A percentile compares a stretch with the other conserved stretches of the same genome.
Conservation (phyloP, 2,888 invertebrate genomes). For the Pyrrhia umbra region DNA sequence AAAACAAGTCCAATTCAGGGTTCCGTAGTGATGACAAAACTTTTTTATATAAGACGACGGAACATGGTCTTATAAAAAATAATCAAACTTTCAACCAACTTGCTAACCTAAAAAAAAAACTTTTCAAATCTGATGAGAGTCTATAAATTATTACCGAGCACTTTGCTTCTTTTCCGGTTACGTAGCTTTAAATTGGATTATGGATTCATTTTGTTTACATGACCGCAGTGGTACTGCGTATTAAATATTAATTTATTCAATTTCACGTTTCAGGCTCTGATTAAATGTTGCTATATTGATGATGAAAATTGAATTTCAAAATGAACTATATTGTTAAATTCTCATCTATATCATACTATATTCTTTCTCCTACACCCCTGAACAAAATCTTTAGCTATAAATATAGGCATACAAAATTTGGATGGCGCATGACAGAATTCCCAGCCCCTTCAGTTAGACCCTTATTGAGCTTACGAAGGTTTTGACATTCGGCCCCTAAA, state of each 20-base stretch:
- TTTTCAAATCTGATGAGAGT: constrained; percentile 61
- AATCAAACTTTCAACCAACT: constrained; percentile 61
- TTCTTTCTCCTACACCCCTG: too few relatives aligned
- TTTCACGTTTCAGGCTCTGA: constrained; percentile 38
- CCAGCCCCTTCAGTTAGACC: too few relatives aligned
- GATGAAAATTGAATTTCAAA: constrained; percentile 12
- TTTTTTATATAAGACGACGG: constrained; percentile 56
- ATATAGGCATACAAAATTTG: too few relatives aligned
- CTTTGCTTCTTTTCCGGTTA: constrained; percentile 24
- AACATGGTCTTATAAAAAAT: constrained; percentile 56
- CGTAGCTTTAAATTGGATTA: constrained; percentile 36
- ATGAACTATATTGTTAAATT: not conserved
- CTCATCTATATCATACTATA: too few relatives aligned
- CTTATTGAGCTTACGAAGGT: too few relatives aligned
- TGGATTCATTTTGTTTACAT: constrained; percentile 38
- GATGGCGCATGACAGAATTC: too few relatives aligned
- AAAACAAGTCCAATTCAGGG: constrained; percentile 27
- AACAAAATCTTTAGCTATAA: too few relatives aligned
- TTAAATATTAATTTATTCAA: constrained; percentile 41
- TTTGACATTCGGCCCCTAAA: too few relatives aligned
- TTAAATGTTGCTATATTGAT: constrained; percentile 32
- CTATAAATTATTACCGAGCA: constrained; percentile 53
- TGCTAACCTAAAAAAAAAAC: constrained; percentile 43
- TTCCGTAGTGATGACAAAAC: constrained; percentile 46
- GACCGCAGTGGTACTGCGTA: constrained; percentile 11